Evolutionary conservation across 2,113 vertebrate genomes (phyloP), one percentile per base, ranked within the genome.

Genomic region (Bombycilla garrulus): DNA sequence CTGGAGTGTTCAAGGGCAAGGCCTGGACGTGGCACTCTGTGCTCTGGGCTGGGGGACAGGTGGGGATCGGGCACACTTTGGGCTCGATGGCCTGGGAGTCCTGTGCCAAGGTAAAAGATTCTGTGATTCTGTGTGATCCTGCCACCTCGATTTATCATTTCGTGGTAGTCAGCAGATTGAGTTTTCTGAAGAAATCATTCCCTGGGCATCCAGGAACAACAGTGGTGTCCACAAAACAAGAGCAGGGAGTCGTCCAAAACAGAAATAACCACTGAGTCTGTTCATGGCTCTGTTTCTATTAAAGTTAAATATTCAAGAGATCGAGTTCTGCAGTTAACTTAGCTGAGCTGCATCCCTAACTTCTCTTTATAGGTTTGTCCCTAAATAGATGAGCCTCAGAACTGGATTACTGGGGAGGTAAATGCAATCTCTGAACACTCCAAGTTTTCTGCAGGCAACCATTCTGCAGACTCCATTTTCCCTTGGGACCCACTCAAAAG

Each of bases 371-470:
- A 35, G 67, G 22, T n/a, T 85, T 0, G 0, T 35, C 38, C 58
- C 74, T 82, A 94, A 95, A 96, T 95, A 92, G 79, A 82, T 20
- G 31, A 53, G 13, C 51, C 86, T 31, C 64, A 42, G 73, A 74
- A 24, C 18, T 71, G 26, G 14, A 53, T n/a, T n/a, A n/a, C n/a
- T 19, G 24, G 25, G 25, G 20, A 65, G 31, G 42, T 14, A 48
- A 79, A 57, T 9, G 7, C 8, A 40, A 5, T 45, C 80, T 71
- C 48, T 61, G 77, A n/a, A n/a, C 65, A 38, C 8, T 20, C 50
- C 0, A 5, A 36, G 10, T 84, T 78, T 76, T 79, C 83, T 79
- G 31, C 9, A 2, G 58, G 8, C 51, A 83, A 56, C 7, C 3
- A 0, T 66, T 77, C 24, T n/a, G 40, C 38, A 92, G 18, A 42